These are phyloP conservation scores for Hyla sarda DNA, from an alignment of 2,113 vertebrate species.

Conservation along the genomic window DNA sequence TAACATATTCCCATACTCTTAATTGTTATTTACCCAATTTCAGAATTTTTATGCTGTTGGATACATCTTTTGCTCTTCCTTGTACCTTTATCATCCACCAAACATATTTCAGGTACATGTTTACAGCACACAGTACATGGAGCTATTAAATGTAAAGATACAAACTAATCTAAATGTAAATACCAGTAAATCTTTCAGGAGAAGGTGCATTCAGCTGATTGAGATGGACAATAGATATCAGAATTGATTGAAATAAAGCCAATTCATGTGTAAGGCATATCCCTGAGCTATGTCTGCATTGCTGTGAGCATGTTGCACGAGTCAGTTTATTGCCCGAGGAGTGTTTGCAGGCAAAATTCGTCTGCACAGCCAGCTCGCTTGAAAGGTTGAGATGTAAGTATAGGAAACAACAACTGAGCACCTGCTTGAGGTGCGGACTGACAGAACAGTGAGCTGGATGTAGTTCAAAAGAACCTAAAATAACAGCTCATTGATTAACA, in stretches of 20 bases:
- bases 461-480: slow-evolving; percentile 69
- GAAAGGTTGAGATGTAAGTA: slow-evolving; percentile 69
- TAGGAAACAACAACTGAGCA: slow-evolving; percentile 66
- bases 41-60: not conserved
- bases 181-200: not conserved
- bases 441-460: slow-evolving; percentile 67
- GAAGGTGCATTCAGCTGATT: slow-evolving; percentile 4
- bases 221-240: slow-evolving; percentile 66
- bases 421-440: slow-evolving; percentile 70
- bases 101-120: not conserved
- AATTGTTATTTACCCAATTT: not conserved
- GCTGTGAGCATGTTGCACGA: slow-evolving; percentile 81
- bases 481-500: slow-evolving; percentile 63
- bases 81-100: not conserved
- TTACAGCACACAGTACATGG: not conserved
- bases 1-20: not conserved
- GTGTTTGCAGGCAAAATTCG: slow-evolving; percentile 82
- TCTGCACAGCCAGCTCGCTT: slow-evolving; percentile 74
- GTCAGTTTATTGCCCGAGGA: slow-evolving; percentile 82
- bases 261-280: slow-evolving; percentile 81
- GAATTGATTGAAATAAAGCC: slow-evolving; percentile 68
- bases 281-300: slow-evolving; percentile 81
- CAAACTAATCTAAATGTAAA: not conserved
- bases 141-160: not conserved
- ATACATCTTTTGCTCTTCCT: not conserved